Percentiles rank a stretch among this genome's conserved stretches.
Conservation (phyloP, 2,888 invertebrate species). For the Oscheius sp. region DNA sequence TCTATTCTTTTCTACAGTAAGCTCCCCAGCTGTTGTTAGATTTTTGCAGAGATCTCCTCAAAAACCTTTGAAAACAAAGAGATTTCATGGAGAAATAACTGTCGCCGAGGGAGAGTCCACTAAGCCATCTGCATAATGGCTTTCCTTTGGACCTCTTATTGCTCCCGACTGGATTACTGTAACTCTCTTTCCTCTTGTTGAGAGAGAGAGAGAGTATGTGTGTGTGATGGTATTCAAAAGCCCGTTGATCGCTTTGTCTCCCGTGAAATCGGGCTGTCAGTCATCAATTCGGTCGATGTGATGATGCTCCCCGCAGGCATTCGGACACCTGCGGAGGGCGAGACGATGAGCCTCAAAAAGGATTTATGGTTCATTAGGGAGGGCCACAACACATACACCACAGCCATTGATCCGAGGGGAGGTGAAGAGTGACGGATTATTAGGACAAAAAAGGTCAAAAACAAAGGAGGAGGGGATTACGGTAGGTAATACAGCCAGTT, state of each 20-base stretch:
- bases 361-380: slow-evolving; percentile 10
- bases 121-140: slow-evolving; percentile 18
- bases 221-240: slow-evolving; percentile 11
- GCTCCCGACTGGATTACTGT: background rate
- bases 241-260: slow-evolving; percentile 16
- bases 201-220: no score
- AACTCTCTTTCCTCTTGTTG: background rate
- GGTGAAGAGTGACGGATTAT: no score
- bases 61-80: background rate
- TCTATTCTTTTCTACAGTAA: no score
- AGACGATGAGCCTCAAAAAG: background rate
- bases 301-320: slow-evolving; percentile 19
- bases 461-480: no score
- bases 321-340: slow-evolving; percentile 18
- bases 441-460: no score
- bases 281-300: slow-evolving; percentile 17
- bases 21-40: no score
- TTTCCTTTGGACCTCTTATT: no score
- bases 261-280: slow-evolving; percentile 25
- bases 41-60: no score
- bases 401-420: no score
- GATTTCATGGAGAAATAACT: background rate
- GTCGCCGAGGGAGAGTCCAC: slow-evolving; percentile 9
- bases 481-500: no score
- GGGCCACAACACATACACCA: no score